phyloP scores from a whole-genome alignment of 2,888 invertebrate species.

The Smittia sp. region DNA sequence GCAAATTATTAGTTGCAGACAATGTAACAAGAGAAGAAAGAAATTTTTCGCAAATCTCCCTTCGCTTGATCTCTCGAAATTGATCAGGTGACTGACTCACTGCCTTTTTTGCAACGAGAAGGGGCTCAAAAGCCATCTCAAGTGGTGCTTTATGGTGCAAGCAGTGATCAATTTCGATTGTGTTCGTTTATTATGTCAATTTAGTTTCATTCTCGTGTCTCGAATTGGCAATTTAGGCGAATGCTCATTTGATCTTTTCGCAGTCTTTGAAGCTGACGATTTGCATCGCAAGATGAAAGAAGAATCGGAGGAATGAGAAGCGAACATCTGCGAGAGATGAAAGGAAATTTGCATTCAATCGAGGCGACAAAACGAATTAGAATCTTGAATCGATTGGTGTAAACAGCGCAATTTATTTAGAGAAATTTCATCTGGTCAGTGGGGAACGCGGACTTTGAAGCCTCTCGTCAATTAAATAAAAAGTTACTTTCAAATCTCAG shows the following conservation, averaged over 20 bases:
- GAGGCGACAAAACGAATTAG: constrained; percentile 7
- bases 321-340: not conserved
- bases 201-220: not conserved
- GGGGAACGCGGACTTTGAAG: not conserved
- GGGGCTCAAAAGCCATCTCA: not conserved
- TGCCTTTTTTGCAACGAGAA: not conserved
- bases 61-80: not conserved
- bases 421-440: not conserved
- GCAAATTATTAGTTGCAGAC: constrained; percentile 5
- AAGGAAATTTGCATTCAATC: constrained; percentile 12
- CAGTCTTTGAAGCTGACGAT: not conserved
- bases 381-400: not conserved
- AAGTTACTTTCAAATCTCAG: constrained; percentile 15
- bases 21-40: not conserved
- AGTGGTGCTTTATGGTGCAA: constrained; percentile 9
- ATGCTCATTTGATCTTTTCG: constrained; percentile 17
- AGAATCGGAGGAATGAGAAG: not conserved
- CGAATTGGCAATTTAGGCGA: constrained; percentile 14
- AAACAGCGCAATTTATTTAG: not conserved
- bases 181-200: constrained; percentile 3
- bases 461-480: not conserved
- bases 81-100: not conserved
- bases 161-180: constrained; percentile 12
- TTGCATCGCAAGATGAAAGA: not conserved
- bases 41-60: not conserved